A percentile compares a stretch with the other conserved stretches of the same genome.
Conservation (phyloP, 1,140 invertebrate genomes). For the Formica selysi region DNA sequence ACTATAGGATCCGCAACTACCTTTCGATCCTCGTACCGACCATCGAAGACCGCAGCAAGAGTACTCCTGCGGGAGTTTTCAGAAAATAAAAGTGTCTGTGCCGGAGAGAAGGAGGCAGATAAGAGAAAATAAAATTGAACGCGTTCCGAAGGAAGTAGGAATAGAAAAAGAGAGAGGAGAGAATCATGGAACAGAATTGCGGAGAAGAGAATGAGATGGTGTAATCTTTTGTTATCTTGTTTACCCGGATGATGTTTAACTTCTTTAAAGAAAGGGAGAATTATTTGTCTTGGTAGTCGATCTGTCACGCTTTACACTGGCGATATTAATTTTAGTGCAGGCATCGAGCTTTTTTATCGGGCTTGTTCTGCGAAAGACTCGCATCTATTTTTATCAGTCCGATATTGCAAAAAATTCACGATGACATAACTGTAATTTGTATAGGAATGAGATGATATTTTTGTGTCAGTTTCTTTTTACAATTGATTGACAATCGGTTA, state of each 20-base stretch:
- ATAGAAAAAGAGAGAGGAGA: neutral
- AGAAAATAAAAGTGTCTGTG: slow-evolving; percentile 51
- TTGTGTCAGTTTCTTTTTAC: slow-evolving; percentile 32
- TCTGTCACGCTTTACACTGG: slow-evolving; percentile 35
- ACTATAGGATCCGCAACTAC: slow-evolving; percentile 38
- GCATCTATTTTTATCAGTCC: slow-evolving; percentile 1
- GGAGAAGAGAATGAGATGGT: neutral
- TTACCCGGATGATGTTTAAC: slow-evolving; percentile 23
- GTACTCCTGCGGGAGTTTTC: slow-evolving; percentile 59
- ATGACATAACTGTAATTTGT: slow-evolving; percentile 55
- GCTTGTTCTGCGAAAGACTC: slow-evolving; percentile 27
- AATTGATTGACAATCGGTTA: slow-evolving; percentile 2
- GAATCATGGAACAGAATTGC: neutral
- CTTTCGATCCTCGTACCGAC: slow-evolving; percentile 58
- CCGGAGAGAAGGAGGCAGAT: slow-evolving; percentile 11
- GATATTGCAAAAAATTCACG: slow-evolving; percentile 38
- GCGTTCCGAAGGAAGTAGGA: neutral
- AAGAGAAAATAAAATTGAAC: slow-evolving; percentile 56
- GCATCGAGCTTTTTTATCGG: slow-evolving; percentile 51
- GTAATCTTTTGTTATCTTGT: slow-evolving; percentile 46
- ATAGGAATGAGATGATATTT: slow-evolving; percentile 25
- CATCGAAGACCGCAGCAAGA: slow-evolving; percentile 45
- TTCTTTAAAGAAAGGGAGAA: slow-evolving; percentile 48
- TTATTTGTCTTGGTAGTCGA: slow-evolving; percentile 49
- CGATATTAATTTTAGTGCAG: slow-evolving; percentile 61